phyloP scores from a whole-genome alignment of 2,797 vertebrate species.

The Onychomys torridus region DNA sequence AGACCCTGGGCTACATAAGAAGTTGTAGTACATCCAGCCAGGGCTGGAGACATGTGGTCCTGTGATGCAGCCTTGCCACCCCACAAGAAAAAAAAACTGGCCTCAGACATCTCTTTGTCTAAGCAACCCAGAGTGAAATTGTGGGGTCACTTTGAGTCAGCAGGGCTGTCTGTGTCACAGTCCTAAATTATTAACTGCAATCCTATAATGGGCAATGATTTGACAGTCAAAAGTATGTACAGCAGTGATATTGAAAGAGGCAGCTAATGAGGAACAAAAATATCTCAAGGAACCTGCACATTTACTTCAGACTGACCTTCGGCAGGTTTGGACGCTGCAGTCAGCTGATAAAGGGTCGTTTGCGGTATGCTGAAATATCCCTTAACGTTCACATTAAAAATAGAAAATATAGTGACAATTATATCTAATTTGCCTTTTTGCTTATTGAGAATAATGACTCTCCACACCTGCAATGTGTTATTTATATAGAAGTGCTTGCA shows the following conservation, averaged over 20 bases:
- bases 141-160: background rate
- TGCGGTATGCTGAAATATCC: background rate
- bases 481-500: conserved; percentile 72
- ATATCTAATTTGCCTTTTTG: conserved; percentile 57
- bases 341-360: conserved; percentile 25
- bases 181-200: background rate
- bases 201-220: background rate
- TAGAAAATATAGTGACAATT: conserved; percentile 69
- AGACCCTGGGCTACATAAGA: background rate
- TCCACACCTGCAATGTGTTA: conserved; percentile 71
- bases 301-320: conserved; percentile 44
- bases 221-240: background rate
- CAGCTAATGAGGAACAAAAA: conserved; percentile 6
- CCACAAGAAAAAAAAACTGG: background rate
- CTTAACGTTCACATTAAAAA: conserved; percentile 58
- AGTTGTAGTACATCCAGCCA: background rate
- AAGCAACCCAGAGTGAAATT: background rate
- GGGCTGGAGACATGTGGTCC: background rate
- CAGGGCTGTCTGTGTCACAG: background rate
- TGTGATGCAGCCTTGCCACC: background rate
- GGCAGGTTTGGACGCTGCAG: background rate
- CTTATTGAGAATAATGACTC: conserved; percentile 65
- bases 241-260: background rate
- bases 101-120: background rate
- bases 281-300: background rate